Conservation (phyloP, 2,888 invertebrate species). For the Cataglyphis altisquamis region DNA sequence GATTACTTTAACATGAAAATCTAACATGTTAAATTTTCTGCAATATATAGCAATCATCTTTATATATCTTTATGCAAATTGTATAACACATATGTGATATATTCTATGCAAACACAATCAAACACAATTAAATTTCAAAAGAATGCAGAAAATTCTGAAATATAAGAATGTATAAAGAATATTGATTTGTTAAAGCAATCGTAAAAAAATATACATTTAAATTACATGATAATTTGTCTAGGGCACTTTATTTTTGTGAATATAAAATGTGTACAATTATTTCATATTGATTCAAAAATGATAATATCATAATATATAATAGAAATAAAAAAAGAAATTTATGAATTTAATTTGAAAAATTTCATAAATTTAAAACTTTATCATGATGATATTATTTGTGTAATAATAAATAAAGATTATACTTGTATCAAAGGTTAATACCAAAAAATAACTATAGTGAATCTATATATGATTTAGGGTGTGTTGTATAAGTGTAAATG, state of each 20-base stretch:
- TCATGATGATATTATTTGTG: neutral
- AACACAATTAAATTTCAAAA: slow-evolving; percentile 28
- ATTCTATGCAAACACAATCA: slow-evolving; percentile 4
- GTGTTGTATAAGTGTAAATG: neutral
- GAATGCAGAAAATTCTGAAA: neutral
- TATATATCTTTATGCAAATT: neutral
- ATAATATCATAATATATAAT: neutral
- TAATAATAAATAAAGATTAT: neutral
- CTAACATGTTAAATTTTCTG: neutral
- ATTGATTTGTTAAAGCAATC: slow-evolving; percentile 30
- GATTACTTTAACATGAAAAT: slow-evolving; percentile 11
- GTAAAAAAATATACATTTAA: slow-evolving; percentile 21
- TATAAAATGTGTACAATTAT: neutral
- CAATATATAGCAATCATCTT: slow-evolving; percentile 21
- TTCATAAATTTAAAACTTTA: neutral
- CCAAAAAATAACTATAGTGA: neutral
- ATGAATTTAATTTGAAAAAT: neutral
- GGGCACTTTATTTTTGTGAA: slow-evolving; percentile 35
- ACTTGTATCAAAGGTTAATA: neutral
- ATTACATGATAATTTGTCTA: slow-evolving; percentile 39
- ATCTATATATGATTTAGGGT: neutral
- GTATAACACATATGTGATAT: neutral
- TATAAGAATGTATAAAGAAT: slow-evolving; percentile 10
- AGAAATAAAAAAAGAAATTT: neutral
- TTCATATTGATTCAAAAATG: neutral